A percentile compares a stretch with the other conserved stretches of the same genome.
These are phyloP conservation scores for Sparus aurata DNA, from an alignment of 2,797 vertebrate species.

Conservation along the genomic window DNA sequence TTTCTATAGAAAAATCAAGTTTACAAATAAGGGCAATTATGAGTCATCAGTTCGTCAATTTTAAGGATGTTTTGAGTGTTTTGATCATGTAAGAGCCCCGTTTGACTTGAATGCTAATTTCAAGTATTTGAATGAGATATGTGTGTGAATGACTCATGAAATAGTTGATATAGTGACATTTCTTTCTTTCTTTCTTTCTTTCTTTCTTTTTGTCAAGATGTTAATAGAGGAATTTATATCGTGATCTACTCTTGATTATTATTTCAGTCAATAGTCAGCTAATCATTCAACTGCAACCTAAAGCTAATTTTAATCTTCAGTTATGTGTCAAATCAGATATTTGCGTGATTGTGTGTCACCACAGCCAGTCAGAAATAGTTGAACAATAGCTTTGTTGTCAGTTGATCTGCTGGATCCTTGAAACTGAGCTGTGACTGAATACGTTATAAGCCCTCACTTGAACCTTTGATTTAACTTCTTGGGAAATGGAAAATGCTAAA, in stretches of 20 bases:
- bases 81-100: too few relatives aligned
- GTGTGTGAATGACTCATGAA: constrained; percentile 5
- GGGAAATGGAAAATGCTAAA: neutral
- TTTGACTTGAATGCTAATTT: too few relatives aligned
- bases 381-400: neutral
- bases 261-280: too few relatives aligned
- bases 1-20: too few relatives aligned
- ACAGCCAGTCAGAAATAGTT: neutral
- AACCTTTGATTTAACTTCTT: neutral
- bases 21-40: too few relatives aligned
- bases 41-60: too few relatives aligned
- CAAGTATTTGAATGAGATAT: too few relatives aligned
- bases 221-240: neutral
- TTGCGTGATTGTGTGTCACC: neutral
- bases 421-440: neutral
- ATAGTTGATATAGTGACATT: neutral
- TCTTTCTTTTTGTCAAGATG: neutral
- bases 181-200: neutral
- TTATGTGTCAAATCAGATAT: too few relatives aligned
- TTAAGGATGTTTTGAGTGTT: too few relatives aligned
- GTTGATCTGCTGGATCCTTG: neutral
- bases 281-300: neutral
- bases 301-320: neutral
- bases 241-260: neutral
- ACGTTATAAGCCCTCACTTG: too few relatives aligned